Percentiles rank a stretch among this genome's conserved stretches.
phyloP scores from a whole-genome alignment of 2,113 vertebrate species.

The Aplodontia rufa region DNA sequence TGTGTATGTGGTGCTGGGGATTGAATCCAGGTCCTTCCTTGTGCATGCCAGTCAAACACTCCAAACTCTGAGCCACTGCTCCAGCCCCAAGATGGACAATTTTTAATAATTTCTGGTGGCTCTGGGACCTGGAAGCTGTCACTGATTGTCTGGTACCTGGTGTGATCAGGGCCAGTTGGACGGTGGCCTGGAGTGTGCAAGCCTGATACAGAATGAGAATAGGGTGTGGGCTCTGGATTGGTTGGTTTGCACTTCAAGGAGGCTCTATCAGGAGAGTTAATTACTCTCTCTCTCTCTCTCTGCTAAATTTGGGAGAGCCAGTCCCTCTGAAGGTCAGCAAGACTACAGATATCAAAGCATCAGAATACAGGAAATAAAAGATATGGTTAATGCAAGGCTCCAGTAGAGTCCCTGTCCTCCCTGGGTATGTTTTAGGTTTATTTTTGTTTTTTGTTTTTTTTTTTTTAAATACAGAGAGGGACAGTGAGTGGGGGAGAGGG shows the following conservation, averaged over 20 bases:
- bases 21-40: no score
- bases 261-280: rapidly evolving
- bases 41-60: no score
- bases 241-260: not conserved
- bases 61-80: no score
- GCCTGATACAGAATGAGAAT: not conserved
- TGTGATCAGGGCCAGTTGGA: not conserved
- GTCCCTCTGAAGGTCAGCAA: not conserved
- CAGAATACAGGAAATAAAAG: not conserved
- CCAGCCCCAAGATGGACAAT: no score
- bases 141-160: not conserved
- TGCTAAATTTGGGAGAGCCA: not conserved
- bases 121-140: not conserved
- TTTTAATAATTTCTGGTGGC: not conserved
- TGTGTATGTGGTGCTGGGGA: no score
- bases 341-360: not conserved
- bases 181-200: not conserved
- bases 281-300: not conserved
- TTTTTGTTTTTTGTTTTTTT: no score
- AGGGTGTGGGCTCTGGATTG: not conserved
- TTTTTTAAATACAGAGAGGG: no score
- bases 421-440: not conserved
- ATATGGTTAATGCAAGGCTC: not conserved
- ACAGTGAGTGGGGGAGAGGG: no score
- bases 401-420: not conserved